phyloP scores from a whole-genome alignment of 2,113 vertebrate genomes.

The Atractosteus spatula region DNA sequence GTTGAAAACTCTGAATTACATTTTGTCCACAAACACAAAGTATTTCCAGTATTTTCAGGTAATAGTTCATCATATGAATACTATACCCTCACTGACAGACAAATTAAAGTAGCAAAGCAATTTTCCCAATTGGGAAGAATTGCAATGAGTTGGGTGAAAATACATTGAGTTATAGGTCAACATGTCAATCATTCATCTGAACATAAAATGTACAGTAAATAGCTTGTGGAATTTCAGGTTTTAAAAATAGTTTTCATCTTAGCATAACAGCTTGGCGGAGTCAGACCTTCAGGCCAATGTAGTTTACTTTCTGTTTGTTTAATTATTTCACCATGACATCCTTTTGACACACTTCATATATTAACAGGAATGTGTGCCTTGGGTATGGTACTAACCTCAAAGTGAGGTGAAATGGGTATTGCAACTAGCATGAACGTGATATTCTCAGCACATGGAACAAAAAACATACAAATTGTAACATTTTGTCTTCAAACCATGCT shows the following conservation, averaged over 20 bases:
- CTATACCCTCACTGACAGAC: no score
- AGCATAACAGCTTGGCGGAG: background rate
- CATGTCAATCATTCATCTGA: background rate
- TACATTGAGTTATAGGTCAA: background rate
- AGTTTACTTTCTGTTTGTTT: background rate
- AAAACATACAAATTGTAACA: no score
- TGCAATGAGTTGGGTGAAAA: background rate
- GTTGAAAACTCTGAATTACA: no score
- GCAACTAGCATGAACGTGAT: no score
- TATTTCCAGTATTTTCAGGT: no score
- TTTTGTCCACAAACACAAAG: no score
- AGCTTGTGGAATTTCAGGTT: background rate
- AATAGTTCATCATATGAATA: no score
- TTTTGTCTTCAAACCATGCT: no score
- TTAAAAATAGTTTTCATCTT: background rate
- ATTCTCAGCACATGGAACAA: no score
- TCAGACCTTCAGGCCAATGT: background rate
- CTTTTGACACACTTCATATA: background rate
- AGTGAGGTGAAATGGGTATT: background rate
- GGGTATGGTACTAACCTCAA: background rate
- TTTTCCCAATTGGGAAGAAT: no score
- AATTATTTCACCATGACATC: slow-evolving; percentile 10
- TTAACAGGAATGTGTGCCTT: background rate
- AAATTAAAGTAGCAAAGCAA: background rate
- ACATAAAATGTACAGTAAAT: background rate